These are phyloP conservation scores for Alviniconcha marisindica DNA, from an alignment of 1,140 invertebrate genomes.

Conservation along the genomic window DNA sequence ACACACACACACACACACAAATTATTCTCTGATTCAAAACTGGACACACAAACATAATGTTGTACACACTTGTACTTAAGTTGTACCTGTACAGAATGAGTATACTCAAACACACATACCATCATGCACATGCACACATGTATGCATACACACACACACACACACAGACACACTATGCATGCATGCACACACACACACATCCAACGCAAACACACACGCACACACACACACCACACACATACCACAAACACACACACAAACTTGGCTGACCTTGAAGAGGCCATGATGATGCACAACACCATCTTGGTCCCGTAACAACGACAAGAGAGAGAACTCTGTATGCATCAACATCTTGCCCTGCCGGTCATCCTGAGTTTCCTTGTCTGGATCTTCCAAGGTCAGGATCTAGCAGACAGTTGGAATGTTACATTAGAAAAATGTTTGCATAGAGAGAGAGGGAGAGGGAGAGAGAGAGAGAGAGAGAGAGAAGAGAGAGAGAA, in stretches of 20 bases:
- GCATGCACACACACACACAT: background rate
- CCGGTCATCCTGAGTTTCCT: slow-evolving; percentile 85
- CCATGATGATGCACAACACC: slow-evolving; percentile 89
- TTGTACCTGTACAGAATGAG: too few relatives aligned
- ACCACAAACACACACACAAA: background rate
- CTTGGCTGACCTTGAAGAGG: slow-evolving; percentile 83
- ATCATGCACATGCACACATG: background rate
- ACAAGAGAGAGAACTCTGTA: slow-evolving; percentile 87
- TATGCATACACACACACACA: background rate
- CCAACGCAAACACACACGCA: background rate
- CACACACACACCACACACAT: slow-evolving; percentile 1
- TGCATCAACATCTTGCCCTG: slow-evolving; percentile 90
- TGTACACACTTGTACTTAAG: too few relatives aligned
- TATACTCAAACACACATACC: too few relatives aligned
- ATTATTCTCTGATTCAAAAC: too few relatives aligned
- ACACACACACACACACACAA: too few relatives aligned
- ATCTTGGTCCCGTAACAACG: slow-evolving; percentile 83
- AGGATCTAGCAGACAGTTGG: slow-evolving; percentile 79
- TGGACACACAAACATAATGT: too few relatives aligned
- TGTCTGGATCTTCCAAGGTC: slow-evolving; percentile 77
- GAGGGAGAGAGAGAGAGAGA: too few relatives aligned
- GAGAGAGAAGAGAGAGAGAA: background rate
- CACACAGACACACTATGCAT: background rate
- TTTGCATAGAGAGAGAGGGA: too few relatives aligned
- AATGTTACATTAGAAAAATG: too few relatives aligned